Evolutionary conservation across 2,797 vertebrate genomes (phyloP).

Genomic region (Sus cebifrons): DNA sequence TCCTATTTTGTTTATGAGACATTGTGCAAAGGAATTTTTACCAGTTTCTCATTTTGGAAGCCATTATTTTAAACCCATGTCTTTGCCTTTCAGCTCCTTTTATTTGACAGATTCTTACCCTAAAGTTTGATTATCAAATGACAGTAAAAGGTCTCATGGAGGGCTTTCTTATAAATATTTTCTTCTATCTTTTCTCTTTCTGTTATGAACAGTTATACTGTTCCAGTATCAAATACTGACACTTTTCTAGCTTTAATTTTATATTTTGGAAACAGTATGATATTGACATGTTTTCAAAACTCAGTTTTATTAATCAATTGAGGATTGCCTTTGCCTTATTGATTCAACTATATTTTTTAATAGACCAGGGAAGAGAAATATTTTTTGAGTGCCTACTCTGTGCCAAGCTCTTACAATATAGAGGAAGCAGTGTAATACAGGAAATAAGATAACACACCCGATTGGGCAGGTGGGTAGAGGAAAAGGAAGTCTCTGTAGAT

Average conservation of each 20-base stretch:
- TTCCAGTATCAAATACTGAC: background rate
- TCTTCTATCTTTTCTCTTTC: background rate
- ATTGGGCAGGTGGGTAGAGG: background rate
- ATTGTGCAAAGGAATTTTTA: background rate
- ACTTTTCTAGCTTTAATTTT: background rate
- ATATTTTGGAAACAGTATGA: conserved; percentile 32
- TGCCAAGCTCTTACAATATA: background rate
- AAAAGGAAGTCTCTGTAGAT: background rate
- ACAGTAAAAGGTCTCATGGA: background rate
- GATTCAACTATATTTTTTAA: background rate
- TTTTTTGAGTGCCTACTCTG: background rate
- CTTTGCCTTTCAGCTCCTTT: background rate
- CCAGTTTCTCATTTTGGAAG: conserved; percentile 9
- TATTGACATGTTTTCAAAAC: background rate
- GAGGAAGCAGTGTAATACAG: background rate
- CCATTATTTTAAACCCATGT: background rate
- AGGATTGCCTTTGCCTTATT: background rate
- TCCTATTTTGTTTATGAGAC: background rate
- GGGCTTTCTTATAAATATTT: background rate
- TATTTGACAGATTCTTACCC: background rate
- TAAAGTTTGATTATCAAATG: background rate
- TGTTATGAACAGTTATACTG: background rate
- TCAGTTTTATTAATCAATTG: background rate
- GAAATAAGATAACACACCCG: background rate
- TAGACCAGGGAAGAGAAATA: background rate